Base-by-base conservation (phyloP, 1,140 invertebrate species). In the Reticulitermes speratus region DNA sequence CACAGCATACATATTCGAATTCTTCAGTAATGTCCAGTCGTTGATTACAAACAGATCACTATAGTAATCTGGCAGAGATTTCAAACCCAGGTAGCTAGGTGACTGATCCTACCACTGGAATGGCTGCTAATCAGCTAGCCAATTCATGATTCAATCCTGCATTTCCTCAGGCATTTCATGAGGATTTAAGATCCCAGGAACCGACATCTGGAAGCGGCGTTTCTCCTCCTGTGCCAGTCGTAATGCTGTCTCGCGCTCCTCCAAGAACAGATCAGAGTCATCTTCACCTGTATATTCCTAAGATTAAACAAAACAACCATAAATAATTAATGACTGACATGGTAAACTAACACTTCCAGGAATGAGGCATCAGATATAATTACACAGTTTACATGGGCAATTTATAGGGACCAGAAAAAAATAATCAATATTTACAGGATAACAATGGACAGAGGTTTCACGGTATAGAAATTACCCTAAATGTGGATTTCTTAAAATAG, bases 271-370 rank as follows among this genome's bases (percentile, higher is more conserved):
- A 92, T 99, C 99, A 87, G 96, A 96, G 91, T 99, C 97, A 90
- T 99, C 98, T 91, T 99, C 98, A 44, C 99, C 98, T 48, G 98
- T 98, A 90, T 97, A 98, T 93, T 99, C 98, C 98, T 99, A 90
- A 86, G 89, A 89, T 87, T 19, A 88, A 87, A 38, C 3, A 86
- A 82, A 65, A n/a, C 25, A 69, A 12, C 14, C 48, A 85, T 38
- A 38, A 38, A 38, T 21, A 38, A 84, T 25, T 65, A 86, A 86
- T 45, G 25, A 45, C n/a, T 38, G 38, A 38, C 5, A 38, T 38
- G 38, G 38, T 38, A 38, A n/a, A n/a, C n/a, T 5, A 38, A 38
- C 65, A 69, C n/a, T 69, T 23, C 21, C 21, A 69, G n/a, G n/a
- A 69, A 69, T 23, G 3, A 69, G 2, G 3, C n/a, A 69, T 23